phyloP scores from a whole-genome alignment of 2,113 vertebrate species.

The Micromys minutus region DNA sequence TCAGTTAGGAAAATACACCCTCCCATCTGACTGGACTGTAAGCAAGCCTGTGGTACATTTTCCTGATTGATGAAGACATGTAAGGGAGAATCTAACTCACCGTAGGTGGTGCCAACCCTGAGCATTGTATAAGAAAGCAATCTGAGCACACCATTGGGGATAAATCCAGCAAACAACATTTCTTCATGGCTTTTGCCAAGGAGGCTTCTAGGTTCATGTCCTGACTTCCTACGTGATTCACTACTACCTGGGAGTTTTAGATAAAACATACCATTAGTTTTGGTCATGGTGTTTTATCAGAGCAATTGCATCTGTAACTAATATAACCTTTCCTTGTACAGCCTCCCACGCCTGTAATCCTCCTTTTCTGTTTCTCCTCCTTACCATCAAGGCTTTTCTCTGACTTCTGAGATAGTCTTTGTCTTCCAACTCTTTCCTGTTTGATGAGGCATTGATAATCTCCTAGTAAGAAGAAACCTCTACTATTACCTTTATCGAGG shows the following conservation, averaged over 20 bases:
- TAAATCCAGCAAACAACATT: not conserved
- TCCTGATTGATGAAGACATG: not conserved
- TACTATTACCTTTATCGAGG: not conserved
- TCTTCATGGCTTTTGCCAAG: not conserved
- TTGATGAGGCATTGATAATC: not conserved
- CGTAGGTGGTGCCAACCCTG: not conserved
- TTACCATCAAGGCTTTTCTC: not conserved
- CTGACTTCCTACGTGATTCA: not conserved
- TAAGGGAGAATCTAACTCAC: not conserved
- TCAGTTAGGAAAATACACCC: not conserved
- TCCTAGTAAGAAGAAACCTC: not conserved
- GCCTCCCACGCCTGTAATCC: not conserved
- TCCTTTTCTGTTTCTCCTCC: not conserved
- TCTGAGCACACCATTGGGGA: not conserved
- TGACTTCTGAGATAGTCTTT: not conserved
- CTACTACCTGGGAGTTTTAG: not conserved
- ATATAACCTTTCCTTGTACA: not conserved
- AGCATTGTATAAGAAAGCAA: not conserved
- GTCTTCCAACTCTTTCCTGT: slow-evolving; percentile 15
- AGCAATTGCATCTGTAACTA: not conserved
- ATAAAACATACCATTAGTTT: not conserved
- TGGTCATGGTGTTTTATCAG: not conserved
- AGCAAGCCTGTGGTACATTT: not conserved
- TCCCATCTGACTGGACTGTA: not conserved
- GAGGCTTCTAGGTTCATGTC: not conserved